A percentile compares a stretch with the other conserved stretches of the same genome.
Evolutionary conservation across 2,113 vertebrate species (phyloP).

Genomic region (Naja naja): DNA sequence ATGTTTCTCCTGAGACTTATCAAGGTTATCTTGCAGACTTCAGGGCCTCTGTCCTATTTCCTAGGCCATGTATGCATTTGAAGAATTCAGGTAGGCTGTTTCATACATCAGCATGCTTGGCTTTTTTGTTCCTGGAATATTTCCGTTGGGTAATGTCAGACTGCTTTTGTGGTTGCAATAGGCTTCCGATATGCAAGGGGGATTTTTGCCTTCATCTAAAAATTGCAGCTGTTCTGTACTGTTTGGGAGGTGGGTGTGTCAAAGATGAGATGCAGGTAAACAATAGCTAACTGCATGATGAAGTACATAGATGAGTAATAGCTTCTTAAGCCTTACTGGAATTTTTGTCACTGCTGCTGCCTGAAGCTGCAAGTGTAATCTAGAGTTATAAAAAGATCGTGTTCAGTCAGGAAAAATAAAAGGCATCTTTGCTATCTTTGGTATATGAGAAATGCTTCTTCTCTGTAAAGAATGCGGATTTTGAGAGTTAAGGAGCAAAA

Average conservation of each 20-base stretch:
- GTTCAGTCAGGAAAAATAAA: slow-evolving; percentile 50
- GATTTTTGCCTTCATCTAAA: slow-evolving; percentile 49
- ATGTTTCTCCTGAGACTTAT: slow-evolving; percentile 67
- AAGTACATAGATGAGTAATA: slow-evolving; percentile 60
- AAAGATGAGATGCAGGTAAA: slow-evolving; percentile 43
- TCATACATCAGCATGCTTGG: slow-evolving; percentile 61
- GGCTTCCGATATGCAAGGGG: slow-evolving; percentile 55
- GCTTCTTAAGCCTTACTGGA: slow-evolving; percentile 53
- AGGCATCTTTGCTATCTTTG: slow-evolving; percentile 65
- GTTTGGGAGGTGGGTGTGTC: slow-evolving; percentile 48
- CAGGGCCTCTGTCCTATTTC: slow-evolving; percentile 62
- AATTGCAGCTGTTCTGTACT: slow-evolving; percentile 39
- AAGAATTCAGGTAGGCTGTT: slow-evolving; percentile 83
- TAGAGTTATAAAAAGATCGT: slow-evolving; percentile 60
- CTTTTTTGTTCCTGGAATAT: slow-evolving; percentile 69
- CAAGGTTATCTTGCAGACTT: slow-evolving; percentile 61
- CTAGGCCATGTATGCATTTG: slow-evolving; percentile 84
- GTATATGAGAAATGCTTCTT: slow-evolving; percentile 62
- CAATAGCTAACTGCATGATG: slow-evolving; percentile 55
- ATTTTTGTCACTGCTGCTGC: slow-evolving; percentile 39
- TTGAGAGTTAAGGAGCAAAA: slow-evolving; percentile 45
- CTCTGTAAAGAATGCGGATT: slow-evolving; percentile 48
- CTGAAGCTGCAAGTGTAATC: slow-evolving; percentile 39
- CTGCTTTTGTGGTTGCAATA: slow-evolving; percentile 50
- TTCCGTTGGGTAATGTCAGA: slow-evolving; percentile 79